phyloP scores from a whole-genome alignment of 2,113 vertebrate species.

The Rattus norvegicus region GRCr8 NC_086029.1:43270501-43271000 shows the following conservation, averaged over 20 bases:
- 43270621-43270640: no score
- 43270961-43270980: neutral
- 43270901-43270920: neutral
- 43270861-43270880: neutral
- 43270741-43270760: neutral
- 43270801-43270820: neutral
- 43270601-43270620: no score
- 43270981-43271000: neutral
- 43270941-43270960: neutral
- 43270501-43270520: no score
- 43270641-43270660: no score
- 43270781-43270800: neutral
- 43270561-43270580: no score
- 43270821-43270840: neutral
- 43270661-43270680: neutral
- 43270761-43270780: neutral
- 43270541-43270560: no score
- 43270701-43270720: neutral
- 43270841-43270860: neutral
- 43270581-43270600: no score
- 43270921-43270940: neutral
- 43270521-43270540: no score
- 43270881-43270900: neutral
- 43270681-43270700: neutral
- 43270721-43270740: neutral